Conservation (phyloP, 2,888 invertebrate species). For the Andrena praecox region DNA sequence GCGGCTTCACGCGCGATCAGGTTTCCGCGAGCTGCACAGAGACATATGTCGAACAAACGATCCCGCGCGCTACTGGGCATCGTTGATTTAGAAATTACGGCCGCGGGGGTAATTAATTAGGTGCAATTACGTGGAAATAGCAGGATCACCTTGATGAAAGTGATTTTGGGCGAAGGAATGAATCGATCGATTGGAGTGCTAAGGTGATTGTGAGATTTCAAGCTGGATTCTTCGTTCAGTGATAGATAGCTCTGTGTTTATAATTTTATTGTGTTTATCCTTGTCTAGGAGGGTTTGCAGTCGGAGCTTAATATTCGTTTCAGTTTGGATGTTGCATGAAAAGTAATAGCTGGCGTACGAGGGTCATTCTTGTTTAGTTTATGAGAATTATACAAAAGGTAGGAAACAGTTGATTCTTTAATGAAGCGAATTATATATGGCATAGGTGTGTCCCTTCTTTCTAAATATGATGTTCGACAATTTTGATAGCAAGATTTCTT, state of each 20-base stretch:
- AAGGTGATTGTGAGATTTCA: not conserved
- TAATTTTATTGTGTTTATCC: no score
- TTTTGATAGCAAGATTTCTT: no score
- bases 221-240: not conserved
- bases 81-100: slow-evolving; percentile 38
- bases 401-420: not conserved
- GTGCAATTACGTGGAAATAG: not conserved
- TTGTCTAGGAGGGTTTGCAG: no score
- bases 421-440: not conserved
- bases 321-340: no score
- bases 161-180: not conserved
- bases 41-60: slow-evolving; percentile 49
- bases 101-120: not conserved
- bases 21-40: slow-evolving; percentile 49
- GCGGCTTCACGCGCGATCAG: slow-evolving; percentile 64
- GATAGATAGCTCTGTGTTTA: not conserved
- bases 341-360: no score
- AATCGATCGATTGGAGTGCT: not conserved
- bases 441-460: not conserved
- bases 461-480: not conserved
- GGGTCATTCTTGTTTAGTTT: no score
- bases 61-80: slow-evolving; percentile 37
- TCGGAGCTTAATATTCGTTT: no score
- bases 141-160: not conserved
- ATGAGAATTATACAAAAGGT: no score